Conservation (phyloP, 2,888 invertebrate genomes). For the Alcis repandata region DNA sequence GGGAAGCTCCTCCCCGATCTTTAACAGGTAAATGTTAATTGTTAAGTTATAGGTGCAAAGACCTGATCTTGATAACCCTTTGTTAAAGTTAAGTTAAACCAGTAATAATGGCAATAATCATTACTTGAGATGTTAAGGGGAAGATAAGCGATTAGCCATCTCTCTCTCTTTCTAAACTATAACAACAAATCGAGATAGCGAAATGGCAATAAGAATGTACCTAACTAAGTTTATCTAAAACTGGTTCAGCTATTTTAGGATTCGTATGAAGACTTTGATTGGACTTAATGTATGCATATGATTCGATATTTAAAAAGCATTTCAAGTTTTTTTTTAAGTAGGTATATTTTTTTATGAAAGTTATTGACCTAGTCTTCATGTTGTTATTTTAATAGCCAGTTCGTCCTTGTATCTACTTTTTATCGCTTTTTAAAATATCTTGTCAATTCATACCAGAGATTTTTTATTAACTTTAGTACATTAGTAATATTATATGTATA, state of each 20-base stretch:
- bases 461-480: too few relatives aligned
- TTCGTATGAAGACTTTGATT: constrained; percentile 10
- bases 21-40: constrained; percentile 34
- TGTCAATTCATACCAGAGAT: too few relatives aligned
- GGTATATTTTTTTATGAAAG: constrained; percentile 8
- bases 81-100: constrained; percentile 25
- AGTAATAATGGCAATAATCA: constrained; percentile 28
- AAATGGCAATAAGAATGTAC: too few relatives aligned
- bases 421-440: neutral
- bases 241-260: constrained; percentile 14
- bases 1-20: constrained; percentile 21
- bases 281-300: constrained; percentile 3
- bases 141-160: too few relatives aligned
- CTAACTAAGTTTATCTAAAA: neutral
- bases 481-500: too few relatives aligned
- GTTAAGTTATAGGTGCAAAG: constrained; percentile 38
- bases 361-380: constrained; percentile 5
- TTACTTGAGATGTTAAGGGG: constrained; percentile 9
- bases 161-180: too few relatives aligned
- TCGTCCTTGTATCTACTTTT: constrained; percentile 12
- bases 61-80: constrained; percentile 38
- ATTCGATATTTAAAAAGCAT: neutral
- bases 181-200: too few relatives aligned
- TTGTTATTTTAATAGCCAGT: neutral
- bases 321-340: neutral